Evolutionary conservation across 2,888 invertebrate genomes (phyloP), one percentile per base, ranked within the genome.

Genomic region (Eilema griseolum): DNA sequence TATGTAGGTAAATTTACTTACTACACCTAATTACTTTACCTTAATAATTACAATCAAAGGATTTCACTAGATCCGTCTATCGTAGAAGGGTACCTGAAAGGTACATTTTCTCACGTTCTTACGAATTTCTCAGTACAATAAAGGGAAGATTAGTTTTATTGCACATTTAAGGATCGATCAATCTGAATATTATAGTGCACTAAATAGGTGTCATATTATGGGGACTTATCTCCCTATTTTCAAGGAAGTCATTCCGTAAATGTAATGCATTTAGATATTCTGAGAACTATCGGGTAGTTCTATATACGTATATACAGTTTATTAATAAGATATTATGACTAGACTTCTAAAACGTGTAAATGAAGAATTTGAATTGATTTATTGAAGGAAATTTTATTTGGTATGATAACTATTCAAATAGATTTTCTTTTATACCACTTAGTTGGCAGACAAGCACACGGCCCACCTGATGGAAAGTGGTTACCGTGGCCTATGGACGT

Each of bases 221-320:
- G 12, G n/a, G 63, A 28, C 59, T 73, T 72, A 70, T 77, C 72
- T 73, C 71, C 77, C 33, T 77, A 85, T 84, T 84, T 88, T 88
- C 88, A 84, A 88, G 90, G 88, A 91, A 90, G 88, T 87, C 86
- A 88, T 89, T 88, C 85, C 67, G 70, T 86, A 66, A 78, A 79
- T 78, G 79, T 76, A 83, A 86, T 84, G 85, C 85, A 84, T 90
- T 89, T 88, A 90, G 87, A 89, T 83, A 83, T 92, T 92, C 92
- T 71, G 60, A 80, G 92, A 92, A 92, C 77, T 79, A 79, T 76
- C 79, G 77, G 77, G 79, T 80, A 78, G 78, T 74, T 72, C 80
- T 79, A 81, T 85, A 83, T 41, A 52, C 52, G 2, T 83, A 74
- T 77, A 77, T 74, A 70, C 37, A 37, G 73, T 70, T 76, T 81